Conservation (phyloP, 2,113 vertebrate genomes). For the Neoarius graeffei region DNA sequence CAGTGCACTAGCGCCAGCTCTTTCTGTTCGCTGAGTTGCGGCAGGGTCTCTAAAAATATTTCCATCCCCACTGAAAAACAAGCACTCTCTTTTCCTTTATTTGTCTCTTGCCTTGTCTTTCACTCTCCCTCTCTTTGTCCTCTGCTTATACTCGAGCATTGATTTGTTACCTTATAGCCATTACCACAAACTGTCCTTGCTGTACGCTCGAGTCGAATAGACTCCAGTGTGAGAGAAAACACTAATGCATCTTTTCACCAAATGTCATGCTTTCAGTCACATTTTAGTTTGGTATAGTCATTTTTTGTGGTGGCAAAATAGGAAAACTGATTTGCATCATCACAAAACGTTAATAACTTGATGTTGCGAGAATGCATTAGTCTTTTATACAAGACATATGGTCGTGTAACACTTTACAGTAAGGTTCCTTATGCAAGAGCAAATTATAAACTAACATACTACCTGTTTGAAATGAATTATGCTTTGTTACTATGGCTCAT, state of each 20-base stretch:
- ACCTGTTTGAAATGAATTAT: background rate
- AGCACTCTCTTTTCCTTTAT: background rate
- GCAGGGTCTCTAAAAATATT: constrained; percentile 42
- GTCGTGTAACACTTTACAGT: background rate
- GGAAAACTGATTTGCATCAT: background rate
- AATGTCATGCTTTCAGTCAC: background rate
- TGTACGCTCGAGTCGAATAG: constrained; percentile 22
- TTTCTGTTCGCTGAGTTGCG: constrained; percentile 8
- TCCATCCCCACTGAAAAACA: constrained; percentile 19
- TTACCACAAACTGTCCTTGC: constrained; percentile 38
- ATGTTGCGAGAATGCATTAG: background rate
- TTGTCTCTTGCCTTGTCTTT: background rate
- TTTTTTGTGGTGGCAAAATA: background rate
- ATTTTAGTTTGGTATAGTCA: background rate
- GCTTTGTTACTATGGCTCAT: background rate
- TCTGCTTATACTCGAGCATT: constrained; percentile 38
- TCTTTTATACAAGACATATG: background rate
- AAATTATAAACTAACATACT: background rate
- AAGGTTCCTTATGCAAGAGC: background rate
- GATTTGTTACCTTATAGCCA: constrained; percentile 46
- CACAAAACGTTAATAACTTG: background rate
- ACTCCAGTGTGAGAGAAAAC: background rate
- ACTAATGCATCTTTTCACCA: background rate
- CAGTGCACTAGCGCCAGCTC: background rate
- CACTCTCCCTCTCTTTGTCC: constrained; percentile 23